Percentiles rank a stretch among this genome's conserved stretches.
Evolutionary conservation across 2,797 vertebrate species (phyloP).

Genomic region (Choloepus didactylus): DNA sequence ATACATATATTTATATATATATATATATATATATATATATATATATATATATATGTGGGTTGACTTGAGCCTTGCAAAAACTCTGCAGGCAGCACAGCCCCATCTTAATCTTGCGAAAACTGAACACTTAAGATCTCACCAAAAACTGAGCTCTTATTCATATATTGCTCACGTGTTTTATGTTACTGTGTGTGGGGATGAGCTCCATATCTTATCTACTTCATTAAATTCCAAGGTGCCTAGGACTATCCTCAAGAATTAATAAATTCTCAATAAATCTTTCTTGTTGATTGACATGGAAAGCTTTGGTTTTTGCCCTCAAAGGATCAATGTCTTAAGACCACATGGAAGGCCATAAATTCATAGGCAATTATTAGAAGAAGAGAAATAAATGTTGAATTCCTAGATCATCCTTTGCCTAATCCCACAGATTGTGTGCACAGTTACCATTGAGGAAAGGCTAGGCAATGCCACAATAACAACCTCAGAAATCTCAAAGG

Average conservation of each 20-base stretch:
- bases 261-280: not conserved
- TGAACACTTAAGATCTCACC: not conserved
- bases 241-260: not conserved
- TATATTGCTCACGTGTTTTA: no score
- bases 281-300: not conserved
- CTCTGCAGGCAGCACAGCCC: not conserved
- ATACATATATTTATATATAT: no score
- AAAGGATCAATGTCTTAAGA: not conserved
- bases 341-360: not conserved
- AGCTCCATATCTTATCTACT: not conserved
- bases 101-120: not conserved
- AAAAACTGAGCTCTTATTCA: not conserved
- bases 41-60: not conserved
- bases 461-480: not conserved
- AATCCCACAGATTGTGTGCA: not conserved
- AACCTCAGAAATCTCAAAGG: not conserved
- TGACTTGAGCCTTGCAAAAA: not conserved
- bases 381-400: not conserved
- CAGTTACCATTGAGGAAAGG: not conserved
- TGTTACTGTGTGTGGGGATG: not conserved
- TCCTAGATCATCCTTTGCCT: not conserved
- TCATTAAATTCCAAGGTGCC: not conserved
- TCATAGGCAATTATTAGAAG: not conserved
- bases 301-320: not conserved
- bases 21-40: no score